Evolutionary conservation across 2,797 vertebrate species (phyloP), one percentile per base, ranked within the genome.

Genomic region (Galagoides demidoff): DNA sequence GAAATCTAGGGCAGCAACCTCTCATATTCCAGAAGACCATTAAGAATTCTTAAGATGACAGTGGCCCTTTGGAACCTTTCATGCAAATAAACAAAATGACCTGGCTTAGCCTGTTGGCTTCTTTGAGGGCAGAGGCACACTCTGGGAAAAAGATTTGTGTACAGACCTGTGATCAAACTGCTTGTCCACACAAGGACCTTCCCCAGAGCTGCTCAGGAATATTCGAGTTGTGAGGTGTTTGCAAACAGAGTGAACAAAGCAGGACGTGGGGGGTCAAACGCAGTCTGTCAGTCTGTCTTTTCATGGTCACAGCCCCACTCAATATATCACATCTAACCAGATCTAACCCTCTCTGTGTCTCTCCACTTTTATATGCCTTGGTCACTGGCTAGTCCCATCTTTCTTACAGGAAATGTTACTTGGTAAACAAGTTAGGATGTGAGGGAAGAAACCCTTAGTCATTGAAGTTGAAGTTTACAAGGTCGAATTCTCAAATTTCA

Each of bases 1-100:
- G 81, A 89, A 79, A 70, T 57, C 23, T 20, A 57, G 66, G 84
- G 31, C 45, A 55, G 88, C 9, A 45, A 77, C 59, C 63, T 20
- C 23, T 31, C 2, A 43, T 70, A 77, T 81, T 77, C 73, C 49
- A 74, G 88, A 90, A 84, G 39, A 81, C 68, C 29, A 10, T 17
- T 14, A 77, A 85, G 77, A 78, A 95, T 95, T 89, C 55, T 52
- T 34, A 34, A 86, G 27, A 57, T n/a, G 34, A 92, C 8, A 79
- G 31, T 1, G 71, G 84, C 27, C 31, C 29, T 85, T 64, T 64
- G 92, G 61, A 66, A 68, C 17, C 66, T 39, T 55, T 3, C 25
- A 31, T 71, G 68, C 43, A 85, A 70, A 92, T 20, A 61, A 25
- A 88, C 0, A 2, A 70, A 79, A 90, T 45, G 94, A n/a, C 76